A percentile compares a stretch with the other conserved stretches of the same genome.
Evolutionary conservation across 2,888 invertebrate genomes (phyloP).

Genomic region (Stomorhina lunata): DNA sequence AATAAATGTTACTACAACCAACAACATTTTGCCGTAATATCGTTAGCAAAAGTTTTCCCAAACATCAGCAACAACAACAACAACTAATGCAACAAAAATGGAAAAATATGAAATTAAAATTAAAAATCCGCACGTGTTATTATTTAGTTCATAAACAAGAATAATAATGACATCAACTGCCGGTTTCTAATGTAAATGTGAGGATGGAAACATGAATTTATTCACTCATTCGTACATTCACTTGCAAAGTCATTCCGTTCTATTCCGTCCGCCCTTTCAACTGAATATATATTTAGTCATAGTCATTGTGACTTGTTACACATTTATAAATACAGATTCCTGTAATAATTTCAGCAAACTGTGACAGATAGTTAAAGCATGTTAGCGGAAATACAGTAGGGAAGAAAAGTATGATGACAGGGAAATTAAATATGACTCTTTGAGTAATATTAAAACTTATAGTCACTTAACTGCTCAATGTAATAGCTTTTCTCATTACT

Average conservation of each 20-base stretch:
- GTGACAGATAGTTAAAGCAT: conserved; percentile 24
- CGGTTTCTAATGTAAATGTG: conserved; percentile 28
- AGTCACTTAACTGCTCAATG: conserved; percentile 7
- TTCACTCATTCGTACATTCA: conserved; percentile 10
- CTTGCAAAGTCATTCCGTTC: background rate
- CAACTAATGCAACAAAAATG: background rate
- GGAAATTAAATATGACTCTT: background rate
- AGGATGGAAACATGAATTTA: conserved; percentile 11
- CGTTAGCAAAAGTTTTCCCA: background rate
- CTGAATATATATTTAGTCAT: conserved; percentile 8
- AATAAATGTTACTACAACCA: background rate
- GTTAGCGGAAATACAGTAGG: background rate
- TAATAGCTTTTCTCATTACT: conserved; percentile 13
- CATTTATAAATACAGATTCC: background rate
- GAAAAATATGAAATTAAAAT: background rate
- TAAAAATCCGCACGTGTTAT: conserved; percentile 36
- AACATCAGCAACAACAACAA: background rate
- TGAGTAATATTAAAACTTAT: background rate
- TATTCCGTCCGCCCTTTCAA: background rate
- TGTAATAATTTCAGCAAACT: conserved; percentile 31
- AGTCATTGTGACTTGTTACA: background rate
- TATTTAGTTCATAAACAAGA: conserved; percentile 22
- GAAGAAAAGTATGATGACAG: background rate
- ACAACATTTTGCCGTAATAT: background rate
- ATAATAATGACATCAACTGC: conserved; percentile 31